phyloP scores from a whole-genome alignment of 2,113 vertebrate genomes.

The Carettochelys insculpta region DNA sequence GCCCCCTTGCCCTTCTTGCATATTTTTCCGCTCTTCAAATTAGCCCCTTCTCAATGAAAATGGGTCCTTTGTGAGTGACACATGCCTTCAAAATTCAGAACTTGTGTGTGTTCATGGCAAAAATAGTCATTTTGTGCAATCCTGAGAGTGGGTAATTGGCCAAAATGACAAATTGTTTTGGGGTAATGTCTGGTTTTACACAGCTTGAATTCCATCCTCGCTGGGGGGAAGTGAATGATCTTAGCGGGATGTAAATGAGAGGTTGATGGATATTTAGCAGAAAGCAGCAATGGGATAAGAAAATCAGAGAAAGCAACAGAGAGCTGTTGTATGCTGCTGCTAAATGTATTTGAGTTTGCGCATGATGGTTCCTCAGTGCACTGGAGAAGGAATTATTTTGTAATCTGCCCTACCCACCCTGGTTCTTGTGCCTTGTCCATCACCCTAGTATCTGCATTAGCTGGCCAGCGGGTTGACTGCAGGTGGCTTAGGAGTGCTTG shows the following conservation, averaged over 20 bases:
- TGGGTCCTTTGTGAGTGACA: neutral
- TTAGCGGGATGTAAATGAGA: neutral
- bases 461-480: neutral
- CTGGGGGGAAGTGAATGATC: neutral
- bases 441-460: neutral
- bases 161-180: neutral
- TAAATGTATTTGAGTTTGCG: neutral
- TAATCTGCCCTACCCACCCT: neutral
- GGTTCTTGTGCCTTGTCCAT: neutral
- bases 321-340: neutral
- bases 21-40: neutral
- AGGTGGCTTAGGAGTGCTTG: neutral
- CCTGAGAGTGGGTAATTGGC: neutral
- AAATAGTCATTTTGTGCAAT: neutral
- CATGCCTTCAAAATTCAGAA: neutral
- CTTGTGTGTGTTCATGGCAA: neutral
- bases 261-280: neutral
- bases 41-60: neutral
- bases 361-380: neutral
- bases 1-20: fast-evolving
- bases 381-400: neutral
- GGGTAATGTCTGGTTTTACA: neutral
- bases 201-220: fast-evolving
- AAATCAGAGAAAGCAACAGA: neutral
- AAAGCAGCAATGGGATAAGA: neutral